Conservation (phyloP, 2,797 vertebrate genomes). For the Pseudocheirus occidentalis region DNA sequence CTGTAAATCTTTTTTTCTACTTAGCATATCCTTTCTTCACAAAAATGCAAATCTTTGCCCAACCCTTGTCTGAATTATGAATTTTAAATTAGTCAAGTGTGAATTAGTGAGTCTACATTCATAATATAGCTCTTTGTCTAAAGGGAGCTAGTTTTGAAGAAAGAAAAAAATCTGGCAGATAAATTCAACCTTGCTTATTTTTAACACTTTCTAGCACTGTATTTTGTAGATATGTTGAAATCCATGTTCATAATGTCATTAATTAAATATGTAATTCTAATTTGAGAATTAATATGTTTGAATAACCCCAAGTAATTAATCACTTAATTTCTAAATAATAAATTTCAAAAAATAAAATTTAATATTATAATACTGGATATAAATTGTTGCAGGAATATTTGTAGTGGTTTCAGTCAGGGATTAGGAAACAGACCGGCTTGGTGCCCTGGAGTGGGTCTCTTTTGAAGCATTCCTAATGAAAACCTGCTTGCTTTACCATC, state of each 20-base stretch:
- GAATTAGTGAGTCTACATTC: slow-evolving; percentile 22
- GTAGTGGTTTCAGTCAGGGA: not conserved
- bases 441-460: not conserved
- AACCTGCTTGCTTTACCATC: not conserved
- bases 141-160: slow-evolving; percentile 24
- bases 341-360: not conserved
- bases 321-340: slow-evolving; percentile 47
- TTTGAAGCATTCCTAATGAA: not conserved
- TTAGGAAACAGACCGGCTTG: not conserved
- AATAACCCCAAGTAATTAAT: slow-evolving; percentile 9
- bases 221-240: slow-evolving; percentile 39
- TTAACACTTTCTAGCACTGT: not conserved
- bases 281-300: slow-evolving; percentile 35
- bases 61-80: slow-evolving; percentile 6
- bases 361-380: not conserved
- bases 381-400: not conserved
- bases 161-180: not conserved
- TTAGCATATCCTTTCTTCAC: slow-evolving; percentile 18
- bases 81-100: slow-evolving; percentile 42
- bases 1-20: slow-evolving; percentile 29
- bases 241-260: slow-evolving; percentile 13
- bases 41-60: slow-evolving; percentile 51
- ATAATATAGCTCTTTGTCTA: slow-evolving; percentile 28
- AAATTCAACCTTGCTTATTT: slow-evolving; percentile 39
- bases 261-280: not conserved